A percentile compares a stretch with the other conserved stretches of the same genome.
Evolutionary conservation across 2,888 invertebrate genomes (phyloP).

Genomic region (Eupithecia abbreviata): DNA sequence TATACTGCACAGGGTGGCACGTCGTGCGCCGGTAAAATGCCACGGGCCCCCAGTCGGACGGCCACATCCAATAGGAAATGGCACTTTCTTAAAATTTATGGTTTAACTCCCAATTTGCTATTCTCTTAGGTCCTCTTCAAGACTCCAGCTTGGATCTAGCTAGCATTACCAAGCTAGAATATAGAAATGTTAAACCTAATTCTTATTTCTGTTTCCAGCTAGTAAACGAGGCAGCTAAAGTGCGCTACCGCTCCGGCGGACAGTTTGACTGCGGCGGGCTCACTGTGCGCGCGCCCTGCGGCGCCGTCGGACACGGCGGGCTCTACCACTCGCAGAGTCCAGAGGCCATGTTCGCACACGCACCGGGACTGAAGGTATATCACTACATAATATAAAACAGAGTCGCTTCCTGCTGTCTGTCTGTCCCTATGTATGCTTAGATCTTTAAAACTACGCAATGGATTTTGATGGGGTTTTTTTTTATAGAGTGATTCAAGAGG

Average conservation of each 20-base stretch:
- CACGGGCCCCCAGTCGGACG: too few species aligned
- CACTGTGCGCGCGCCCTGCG: slow-evolving; percentile 95
- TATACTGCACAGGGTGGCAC: too few species aligned
- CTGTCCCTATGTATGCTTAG: too few species aligned
- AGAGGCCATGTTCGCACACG: slow-evolving; percentile 98
- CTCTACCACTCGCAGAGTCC: slow-evolving; percentile 99
- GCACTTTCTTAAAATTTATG: neutral
- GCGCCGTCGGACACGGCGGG: slow-evolving; percentile 99
- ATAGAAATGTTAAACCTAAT: neutral
- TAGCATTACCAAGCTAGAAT: neutral
- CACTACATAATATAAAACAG: too few species aligned
- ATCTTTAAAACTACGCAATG: too few species aligned
- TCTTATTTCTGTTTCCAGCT: slow-evolving; percentile 74
- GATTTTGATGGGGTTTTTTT: too few species aligned
- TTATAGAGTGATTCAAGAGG: too few species aligned
- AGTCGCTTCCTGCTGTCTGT: too few species aligned
- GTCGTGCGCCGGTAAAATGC: too few species aligned
- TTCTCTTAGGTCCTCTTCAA: neutral
- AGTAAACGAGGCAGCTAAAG: slow-evolving; percentile 97
- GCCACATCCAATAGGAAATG: neutral
- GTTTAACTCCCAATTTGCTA: neutral
- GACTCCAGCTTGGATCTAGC: neutral
- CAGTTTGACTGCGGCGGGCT: slow-evolving; percentile 94
- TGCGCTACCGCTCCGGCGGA: slow-evolving; percentile 96
- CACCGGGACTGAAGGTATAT: slow-evolving; percentile 93